Conservation (phyloP, 2,888 invertebrate genomes). For the Kuschelorhynchus macadamiae region DNA sequence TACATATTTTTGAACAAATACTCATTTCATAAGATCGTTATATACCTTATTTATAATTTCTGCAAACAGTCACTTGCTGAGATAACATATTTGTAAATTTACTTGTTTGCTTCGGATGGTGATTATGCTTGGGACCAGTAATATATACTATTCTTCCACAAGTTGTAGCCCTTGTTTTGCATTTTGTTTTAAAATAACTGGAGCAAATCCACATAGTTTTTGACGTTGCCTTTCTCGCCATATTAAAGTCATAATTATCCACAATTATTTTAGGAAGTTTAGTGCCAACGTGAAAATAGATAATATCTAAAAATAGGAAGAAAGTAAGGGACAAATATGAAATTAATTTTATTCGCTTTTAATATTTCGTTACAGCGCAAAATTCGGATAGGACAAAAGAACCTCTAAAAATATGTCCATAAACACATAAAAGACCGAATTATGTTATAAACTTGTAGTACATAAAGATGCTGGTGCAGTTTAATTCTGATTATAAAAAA, state of each 20-base stretch:
- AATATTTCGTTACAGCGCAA: too few relatives aligned
- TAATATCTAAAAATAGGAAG: conserved; percentile 48
- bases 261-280: conserved; percentile 58
- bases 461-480: too few relatives aligned
- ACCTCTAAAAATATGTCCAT: too few relatives aligned
- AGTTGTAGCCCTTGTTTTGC: conserved; percentile 57
- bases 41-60: too few relatives aligned
- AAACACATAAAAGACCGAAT: too few relatives aligned
- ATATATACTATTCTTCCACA: conserved; percentile 57
- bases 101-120: conserved; percentile 52
- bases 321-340: neutral
- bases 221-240: conserved; percentile 55
- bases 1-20: too few relatives aligned
- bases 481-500: too few relatives aligned
- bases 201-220: conserved; percentile 60
- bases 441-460: too few relatives aligned
- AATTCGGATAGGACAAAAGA: too few relatives aligned
- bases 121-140: conserved; percentile 55
- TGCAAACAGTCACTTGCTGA: conserved; percentile 56
- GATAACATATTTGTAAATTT: conserved; percentile 57
- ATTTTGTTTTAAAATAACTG: conserved; percentile 58
- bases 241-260: conserved; percentile 57
- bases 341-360: neutral
- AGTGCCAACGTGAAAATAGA: conserved; percentile 54
- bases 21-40: too few relatives aligned